These are phyloP conservation scores for Drosophila gunungcola DNA, from an alignment of 1,140 invertebrate genomes.

Conservation along the genomic window DNA sequence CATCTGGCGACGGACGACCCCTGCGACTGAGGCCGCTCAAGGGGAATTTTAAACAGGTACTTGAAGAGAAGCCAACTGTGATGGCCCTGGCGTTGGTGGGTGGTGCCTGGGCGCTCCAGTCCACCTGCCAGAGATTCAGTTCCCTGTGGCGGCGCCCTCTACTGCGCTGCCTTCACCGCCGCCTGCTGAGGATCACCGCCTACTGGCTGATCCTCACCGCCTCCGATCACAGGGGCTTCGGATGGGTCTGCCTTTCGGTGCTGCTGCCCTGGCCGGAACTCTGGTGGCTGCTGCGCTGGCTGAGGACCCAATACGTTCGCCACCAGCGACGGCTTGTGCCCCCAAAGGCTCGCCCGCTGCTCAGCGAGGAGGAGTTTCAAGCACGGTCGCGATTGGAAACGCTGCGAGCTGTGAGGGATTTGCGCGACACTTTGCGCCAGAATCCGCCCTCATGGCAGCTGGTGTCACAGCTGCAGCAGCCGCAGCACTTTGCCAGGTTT, in stretches of 20 bases:
- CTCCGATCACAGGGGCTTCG: slow-evolving; percentile 8
- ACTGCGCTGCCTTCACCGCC: neutral
- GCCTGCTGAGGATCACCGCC: neutral
- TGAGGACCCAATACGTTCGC: neutral
- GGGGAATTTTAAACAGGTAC: slow-evolving; percentile 5
- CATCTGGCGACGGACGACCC: neutral
- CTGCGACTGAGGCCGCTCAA: neutral
- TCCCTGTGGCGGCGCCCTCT: neutral
- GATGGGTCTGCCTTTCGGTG: neutral
- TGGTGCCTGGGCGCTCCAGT: neutral
- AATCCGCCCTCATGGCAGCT: neutral
- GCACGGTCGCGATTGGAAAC: neutral
- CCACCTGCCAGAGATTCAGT: too few species aligned
- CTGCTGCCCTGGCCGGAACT: slow-evolving; percentile 2
- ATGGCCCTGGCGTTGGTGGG: neutral
- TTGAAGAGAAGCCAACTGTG: slow-evolving; percentile 1
- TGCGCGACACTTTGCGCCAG: neutral
- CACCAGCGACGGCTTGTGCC: too few species aligned
- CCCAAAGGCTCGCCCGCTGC: neutral
- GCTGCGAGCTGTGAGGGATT: neutral
- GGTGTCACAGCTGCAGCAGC: too few species aligned
- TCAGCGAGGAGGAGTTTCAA: neutral
- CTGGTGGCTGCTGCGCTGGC: neutral
- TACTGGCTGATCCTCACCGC: slow-evolving; percentile 5
- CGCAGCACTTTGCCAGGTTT: neutral